Evolutionary conservation across 30 jellyfish, hydroid and myxozoan species (phyloP).

Genomic region (Sanderia malayensis): DNA sequence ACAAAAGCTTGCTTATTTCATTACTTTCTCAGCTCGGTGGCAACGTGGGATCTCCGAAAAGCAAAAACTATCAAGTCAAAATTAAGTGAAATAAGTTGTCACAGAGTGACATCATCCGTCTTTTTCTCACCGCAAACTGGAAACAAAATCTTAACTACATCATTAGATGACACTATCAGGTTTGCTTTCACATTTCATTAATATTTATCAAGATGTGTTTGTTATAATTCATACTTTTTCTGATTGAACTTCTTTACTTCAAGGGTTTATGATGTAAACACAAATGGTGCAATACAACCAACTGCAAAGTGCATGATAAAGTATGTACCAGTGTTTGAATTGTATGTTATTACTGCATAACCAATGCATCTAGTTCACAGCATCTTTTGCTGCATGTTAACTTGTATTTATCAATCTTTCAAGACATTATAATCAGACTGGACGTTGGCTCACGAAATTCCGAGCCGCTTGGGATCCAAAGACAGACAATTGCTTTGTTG

Average conservation of each 20-base stretch:
- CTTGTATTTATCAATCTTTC: not conserved
- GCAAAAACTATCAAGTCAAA: slow-evolving; percentile 47
- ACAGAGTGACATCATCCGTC: slow-evolving; percentile 51
- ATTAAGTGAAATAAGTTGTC: slow-evolving; percentile 40
- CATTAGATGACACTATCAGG: slow-evolving; percentile 84
- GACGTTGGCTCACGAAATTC: slow-evolving; percentile 95
- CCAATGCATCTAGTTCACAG: no score
- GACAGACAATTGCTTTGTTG: slow-evolving; percentile 76
- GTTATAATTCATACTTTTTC: not conserved
- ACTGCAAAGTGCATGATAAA: slow-evolving; percentile 61
- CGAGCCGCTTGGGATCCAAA: slow-evolving; percentile 95
- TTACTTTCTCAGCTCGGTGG: slow-evolving; percentile 57
- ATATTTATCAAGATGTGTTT: no score
- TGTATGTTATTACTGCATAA: no score
- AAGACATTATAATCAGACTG: slow-evolving; percentile 89
- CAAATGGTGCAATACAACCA: slow-evolving; percentile 32
- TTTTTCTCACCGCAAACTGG: slow-evolving; percentile 81
- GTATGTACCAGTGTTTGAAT: no score
- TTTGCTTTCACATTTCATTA: slow-evolving; percentile 2
- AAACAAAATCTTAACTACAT: slow-evolving; percentile 54
- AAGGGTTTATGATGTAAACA: slow-evolving; percentile 77
- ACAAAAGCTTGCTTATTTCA: no score
- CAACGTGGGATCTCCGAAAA: slow-evolving; percentile 84
- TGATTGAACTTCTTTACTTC: not conserved
- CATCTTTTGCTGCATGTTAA: no score